These are phyloP conservation scores for Malurus elegans DNA, from an alignment of 2,113 vertebrate genomes.

Conservation along the genomic window DNA sequence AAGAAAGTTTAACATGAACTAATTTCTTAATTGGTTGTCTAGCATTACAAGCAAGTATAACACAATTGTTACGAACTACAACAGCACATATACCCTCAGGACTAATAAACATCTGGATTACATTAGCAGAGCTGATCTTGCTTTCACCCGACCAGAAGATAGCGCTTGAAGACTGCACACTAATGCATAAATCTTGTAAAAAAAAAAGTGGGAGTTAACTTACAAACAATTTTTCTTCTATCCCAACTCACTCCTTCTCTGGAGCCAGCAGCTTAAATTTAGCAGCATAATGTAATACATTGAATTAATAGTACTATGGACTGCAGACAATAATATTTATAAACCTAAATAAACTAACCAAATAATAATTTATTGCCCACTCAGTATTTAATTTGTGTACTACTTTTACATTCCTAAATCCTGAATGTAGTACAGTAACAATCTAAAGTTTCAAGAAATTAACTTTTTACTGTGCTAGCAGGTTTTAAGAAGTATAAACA, in stretches of 20 bases:
- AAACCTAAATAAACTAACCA: slow-evolving; percentile 17
- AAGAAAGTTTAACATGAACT: slow-evolving; percentile 70
- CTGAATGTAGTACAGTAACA: neutral
- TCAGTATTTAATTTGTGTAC: neutral
- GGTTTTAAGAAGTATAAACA: neutral
- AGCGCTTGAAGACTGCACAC: slow-evolving; percentile 70
- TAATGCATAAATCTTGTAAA: neutral
- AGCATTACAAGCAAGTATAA: slow-evolving; percentile 61
- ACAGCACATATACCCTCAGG: slow-evolving; percentile 59
- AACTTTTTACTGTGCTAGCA: neutral
- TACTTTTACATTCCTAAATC: neutral
- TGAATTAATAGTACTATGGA: neutral
- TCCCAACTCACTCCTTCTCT: neutral
- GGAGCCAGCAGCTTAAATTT: slow-evolving; percentile 17
- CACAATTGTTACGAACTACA: slow-evolving; percentile 60
- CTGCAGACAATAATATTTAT: slow-evolving; percentile 35
- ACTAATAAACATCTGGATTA: slow-evolving; percentile 69
- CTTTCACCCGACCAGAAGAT: slow-evolving; percentile 74
- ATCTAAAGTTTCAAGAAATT: neutral
- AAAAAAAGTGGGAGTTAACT: neutral
- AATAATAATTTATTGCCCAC: neutral
- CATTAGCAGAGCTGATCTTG: slow-evolving; percentile 16
- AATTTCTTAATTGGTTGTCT: slow-evolving; percentile 68
- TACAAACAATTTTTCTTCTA: neutral
- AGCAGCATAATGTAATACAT: neutral